These are phyloP conservation scores for Epinephelus lanceolatus DNA, from an alignment of 2,113 vertebrate genomes.

Conservation along the genomic window DNA sequence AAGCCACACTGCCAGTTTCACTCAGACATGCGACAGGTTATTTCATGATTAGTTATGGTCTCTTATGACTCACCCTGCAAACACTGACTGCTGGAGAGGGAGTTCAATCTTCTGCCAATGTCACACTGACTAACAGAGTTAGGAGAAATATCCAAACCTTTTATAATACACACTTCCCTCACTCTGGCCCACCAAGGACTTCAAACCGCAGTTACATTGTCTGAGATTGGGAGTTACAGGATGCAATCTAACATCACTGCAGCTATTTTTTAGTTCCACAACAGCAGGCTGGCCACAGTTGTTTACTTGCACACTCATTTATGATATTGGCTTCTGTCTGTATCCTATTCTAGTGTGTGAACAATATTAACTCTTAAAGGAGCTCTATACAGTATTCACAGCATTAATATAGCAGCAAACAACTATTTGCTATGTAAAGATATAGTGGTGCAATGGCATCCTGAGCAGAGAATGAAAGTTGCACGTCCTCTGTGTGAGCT, in stretches of 20 bases:
- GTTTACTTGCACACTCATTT: conserved; percentile 4
- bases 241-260: conserved; percentile 28
- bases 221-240: conserved; percentile 24
- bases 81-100: conserved; percentile 69
- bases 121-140: conserved; percentile 70
- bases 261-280: conserved; percentile 10
- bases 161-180: conserved; percentile 44
- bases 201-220: conserved; percentile 40
- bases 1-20: conserved; percentile 66
- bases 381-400: no score
- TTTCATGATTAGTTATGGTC: conserved; percentile 78
- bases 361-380: background rate
- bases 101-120: conserved; percentile 76
- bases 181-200: conserved; percentile 35
- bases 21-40: conserved; percentile 75
- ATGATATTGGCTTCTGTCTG: conserved; percentile 16
- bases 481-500: no score
- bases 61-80: conserved; percentile 73
- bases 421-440: no score
- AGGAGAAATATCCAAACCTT: conserved; percentile 61
- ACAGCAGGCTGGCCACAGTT: background rate
- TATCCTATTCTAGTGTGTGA: background rate
- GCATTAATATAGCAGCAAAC: no score
- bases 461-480: no score
- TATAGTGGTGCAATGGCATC: no score